Evolutionary conservation across 2,797 vertebrate species (phyloP), one percentile per base, ranked within the genome.

Genomic region (Aratinga solstitialis): DNA sequence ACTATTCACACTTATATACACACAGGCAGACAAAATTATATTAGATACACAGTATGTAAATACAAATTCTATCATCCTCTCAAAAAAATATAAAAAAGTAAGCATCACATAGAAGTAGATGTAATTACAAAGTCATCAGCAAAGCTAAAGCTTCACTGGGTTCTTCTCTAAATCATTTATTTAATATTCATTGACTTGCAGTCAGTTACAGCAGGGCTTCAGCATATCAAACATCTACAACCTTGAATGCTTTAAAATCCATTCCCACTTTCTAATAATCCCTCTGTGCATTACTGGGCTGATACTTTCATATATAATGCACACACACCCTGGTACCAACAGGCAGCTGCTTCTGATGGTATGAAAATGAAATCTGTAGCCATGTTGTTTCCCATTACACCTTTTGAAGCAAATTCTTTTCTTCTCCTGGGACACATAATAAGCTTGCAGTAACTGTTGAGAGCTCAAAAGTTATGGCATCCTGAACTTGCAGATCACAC

Each of bases 111-210:
- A 58, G 65, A 84, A 89, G 5, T 81, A 78, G 24, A 48, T 79
- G 22, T 23, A 91, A 75, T 92, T 91, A 82, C 88, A 86, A 73
- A 92, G 71, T 47, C 19, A 29, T 87, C 81, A 95, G 59, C 6
- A 65, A 65, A 17, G 18, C 22, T 91, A 71, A 94, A 92, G 34
- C 24, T 91, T 92, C 50, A 48, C 20, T 87, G 42, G 3, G 27
- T 68, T 95, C 29, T 91, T 77, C 83, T 94, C 84, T 92, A 56
- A 74, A 80, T 73, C 11, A 29, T 95, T 93, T 84, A 66, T 96
- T 97, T 97, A 87, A 73, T 84, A 71, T 89, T 93, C 40, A 72
- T 34, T 93, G 66, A 59, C 58, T 93, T 89, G 36, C 24, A 58
- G 59, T 89, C 62, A 75, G 29, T 90, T 73, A 79, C 13, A 72